Base-by-base conservation (phyloP, 1,140 invertebrate genomes). In the Papilio glaucus region DNA sequence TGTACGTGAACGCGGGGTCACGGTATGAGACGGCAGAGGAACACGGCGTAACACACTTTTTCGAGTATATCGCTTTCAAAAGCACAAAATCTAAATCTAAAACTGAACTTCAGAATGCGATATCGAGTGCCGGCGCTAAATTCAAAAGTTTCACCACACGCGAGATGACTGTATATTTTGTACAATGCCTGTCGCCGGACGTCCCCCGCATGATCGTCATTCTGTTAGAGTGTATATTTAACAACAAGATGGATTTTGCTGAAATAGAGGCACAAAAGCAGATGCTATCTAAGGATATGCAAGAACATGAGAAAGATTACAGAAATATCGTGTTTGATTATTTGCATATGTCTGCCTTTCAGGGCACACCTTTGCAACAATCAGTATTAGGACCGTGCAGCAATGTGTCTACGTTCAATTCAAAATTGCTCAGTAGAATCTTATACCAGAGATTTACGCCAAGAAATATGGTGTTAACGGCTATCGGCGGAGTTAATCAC, bases 21-120 rank as follows among this genome's bases (percentile, higher is more conserved):
- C 86, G 96, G 57, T 96, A 95, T 88, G 96, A 97, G 90, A 95
- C 88, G 77, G 94, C 94, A 26, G 85, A 90, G 29, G 96, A 95
- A 81, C 97, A 97, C 92, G 96, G 96, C 41, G 94, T 95, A 15
- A 95, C 96, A 13, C 96, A 97, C 89, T 97, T 97, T 80, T 93
- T 97, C 41, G 96, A 97, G 86, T 97, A 97, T 81, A 96, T 97
- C 94, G 95, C 95, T 21, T 97, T 97, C 80, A 97, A 97, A 93
- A 95, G 96, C 33, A 97, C 96, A 13, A 81, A 87, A 1, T 95
- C 94, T 67, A 82, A 96, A 69, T 92, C 94, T 9, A 96, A 96
- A 83, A 94, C 92, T 21, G 90, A 94, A 26, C 84, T 97, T 6
- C 95, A 97, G 88, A 87, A 96, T 12, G 95, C 97, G 86, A 95